Evolutionary conservation across 2,888 invertebrate species (phyloP).

Genomic region (Sepioteuthis lessoniana): DNA sequence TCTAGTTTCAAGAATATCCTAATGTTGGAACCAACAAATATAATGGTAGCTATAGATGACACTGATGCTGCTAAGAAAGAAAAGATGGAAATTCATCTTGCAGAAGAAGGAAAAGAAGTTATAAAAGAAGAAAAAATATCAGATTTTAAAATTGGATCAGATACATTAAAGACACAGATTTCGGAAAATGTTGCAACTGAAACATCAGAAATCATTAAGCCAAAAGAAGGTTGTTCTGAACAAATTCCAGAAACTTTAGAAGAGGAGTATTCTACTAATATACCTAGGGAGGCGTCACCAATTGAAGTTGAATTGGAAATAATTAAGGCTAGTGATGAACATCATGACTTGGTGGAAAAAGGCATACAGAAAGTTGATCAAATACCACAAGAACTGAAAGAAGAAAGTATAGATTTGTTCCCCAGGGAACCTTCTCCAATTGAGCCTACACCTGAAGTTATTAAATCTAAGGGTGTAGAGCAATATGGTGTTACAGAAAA

Average conservation of each 20-base stretch:
- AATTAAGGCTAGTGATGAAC: not conserved
- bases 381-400: constrained; percentile 13
- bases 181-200: constrained; percentile 26
- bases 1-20: constrained; percentile 37
- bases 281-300: not conserved
- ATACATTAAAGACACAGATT: not conserved
- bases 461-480: constrained; percentile 45
- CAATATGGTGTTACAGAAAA: not conserved
- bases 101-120: not conserved
- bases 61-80: constrained; percentile 1
- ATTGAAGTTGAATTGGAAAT: not conserved
- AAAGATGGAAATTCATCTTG: constrained; percentile 41
- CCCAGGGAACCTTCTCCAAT: constrained; percentile 15
- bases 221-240: constrained; percentile 24
- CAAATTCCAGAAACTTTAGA: constrained; percentile 23
- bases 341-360: not conserved
- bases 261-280: not conserved
- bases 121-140: not conserved
- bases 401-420: constrained; percentile 41
- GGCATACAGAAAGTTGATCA: constrained; percentile 36
- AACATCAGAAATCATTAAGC: constrained; percentile 37
- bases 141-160: not conserved
- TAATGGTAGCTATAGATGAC: constrained; percentile 24
- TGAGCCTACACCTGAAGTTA: constrained; percentile 44
- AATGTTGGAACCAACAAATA: constrained; percentile 42